Percentiles rank a stretch among this genome's conserved stretches.
Evolutionary conservation across 2,797 vertebrate genomes (phyloP).

Genomic region (Tragelaphus oryx): DNA sequence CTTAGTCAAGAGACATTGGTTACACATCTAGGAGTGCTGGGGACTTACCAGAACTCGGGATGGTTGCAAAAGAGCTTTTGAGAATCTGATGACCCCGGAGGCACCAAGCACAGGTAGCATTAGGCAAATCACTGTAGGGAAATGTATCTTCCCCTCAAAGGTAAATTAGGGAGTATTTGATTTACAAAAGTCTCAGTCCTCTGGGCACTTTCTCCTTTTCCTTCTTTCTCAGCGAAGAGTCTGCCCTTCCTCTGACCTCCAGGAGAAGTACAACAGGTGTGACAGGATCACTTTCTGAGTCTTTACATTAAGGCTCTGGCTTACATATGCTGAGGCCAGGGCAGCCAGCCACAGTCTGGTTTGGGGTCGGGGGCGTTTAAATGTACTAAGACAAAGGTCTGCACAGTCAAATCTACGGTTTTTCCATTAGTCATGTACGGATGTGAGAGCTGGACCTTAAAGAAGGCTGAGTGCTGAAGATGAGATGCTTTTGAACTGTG

Average conservation of each 20-base stretch:
- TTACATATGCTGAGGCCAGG: not conserved
- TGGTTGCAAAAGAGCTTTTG: not conserved
- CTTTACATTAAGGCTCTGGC: not conserved
- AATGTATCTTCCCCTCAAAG: not conserved
- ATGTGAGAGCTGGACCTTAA: not conserved
- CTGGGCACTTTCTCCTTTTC: not conserved
- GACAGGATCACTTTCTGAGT: not conserved
- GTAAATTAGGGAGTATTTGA: constrained; percentile 10
- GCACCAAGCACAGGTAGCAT: not conserved
- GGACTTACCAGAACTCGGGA: not conserved
- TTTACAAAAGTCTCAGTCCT: not conserved
- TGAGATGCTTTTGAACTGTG: not conserved
- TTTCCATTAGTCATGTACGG: not conserved
- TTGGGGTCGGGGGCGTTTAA: not conserved
- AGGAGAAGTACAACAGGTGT: fast-evolving
- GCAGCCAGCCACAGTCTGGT: too few relatives aligned
- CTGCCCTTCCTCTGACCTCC: not conserved
- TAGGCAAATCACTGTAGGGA: not conserved
- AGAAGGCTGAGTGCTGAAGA: not conserved
- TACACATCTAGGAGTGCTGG: not conserved
- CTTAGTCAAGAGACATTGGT: not conserved
- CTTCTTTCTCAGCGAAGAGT: not conserved
- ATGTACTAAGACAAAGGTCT: not conserved
- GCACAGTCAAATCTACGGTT: not conserved
- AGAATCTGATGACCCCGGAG: not conserved